These are phyloP conservation scores for Caranx ignobilis DNA, from an alignment of 2,113 vertebrate species.

Conservation along the genomic window DNA sequence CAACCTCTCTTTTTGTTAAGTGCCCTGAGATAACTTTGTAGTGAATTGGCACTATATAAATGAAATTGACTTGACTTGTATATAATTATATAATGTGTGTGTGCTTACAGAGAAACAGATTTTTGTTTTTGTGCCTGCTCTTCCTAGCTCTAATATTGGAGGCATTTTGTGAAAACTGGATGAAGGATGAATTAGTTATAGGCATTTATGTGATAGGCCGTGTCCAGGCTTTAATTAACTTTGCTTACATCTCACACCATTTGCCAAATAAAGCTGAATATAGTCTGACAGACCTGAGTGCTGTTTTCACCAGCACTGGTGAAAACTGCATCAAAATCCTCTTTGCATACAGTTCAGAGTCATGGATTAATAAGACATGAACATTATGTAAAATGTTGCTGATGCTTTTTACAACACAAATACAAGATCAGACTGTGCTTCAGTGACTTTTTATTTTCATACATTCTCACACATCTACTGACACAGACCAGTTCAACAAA, in stretches of 20 bases:
- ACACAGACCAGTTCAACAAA: slow-evolving; percentile 8
- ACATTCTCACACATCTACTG: slow-evolving; percentile 12
- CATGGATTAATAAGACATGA: not conserved
- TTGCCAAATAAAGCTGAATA: not conserved
- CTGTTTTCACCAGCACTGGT: not conserved
- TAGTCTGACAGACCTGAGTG: not conserved
- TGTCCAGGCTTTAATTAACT: not conserved
- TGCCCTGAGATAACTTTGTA: too few species aligned
- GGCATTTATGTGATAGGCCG: not conserved
- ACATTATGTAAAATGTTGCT: not conserved
- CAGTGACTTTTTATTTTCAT: not conserved
- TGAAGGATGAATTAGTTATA: not conserved
- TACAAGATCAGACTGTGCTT: not conserved
- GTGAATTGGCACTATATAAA: not conserved
- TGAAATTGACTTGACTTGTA: too few species aligned
- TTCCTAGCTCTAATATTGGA: not conserved
- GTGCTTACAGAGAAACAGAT: not conserved
- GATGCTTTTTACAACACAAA: not conserved
- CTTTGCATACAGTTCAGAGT: not conserved
- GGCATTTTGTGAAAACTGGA: not conserved
- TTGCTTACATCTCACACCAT: not conserved
- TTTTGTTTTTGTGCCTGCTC: not conserved
- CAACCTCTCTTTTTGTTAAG: too few species aligned
- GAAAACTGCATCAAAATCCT: not conserved
- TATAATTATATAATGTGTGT: too few species aligned